A percentile compares a stretch with the other conserved stretches of the same genome.
Conservation (phyloP, 1,140 invertebrate genomes). For the Pygmarrhopalites habei region DNA sequence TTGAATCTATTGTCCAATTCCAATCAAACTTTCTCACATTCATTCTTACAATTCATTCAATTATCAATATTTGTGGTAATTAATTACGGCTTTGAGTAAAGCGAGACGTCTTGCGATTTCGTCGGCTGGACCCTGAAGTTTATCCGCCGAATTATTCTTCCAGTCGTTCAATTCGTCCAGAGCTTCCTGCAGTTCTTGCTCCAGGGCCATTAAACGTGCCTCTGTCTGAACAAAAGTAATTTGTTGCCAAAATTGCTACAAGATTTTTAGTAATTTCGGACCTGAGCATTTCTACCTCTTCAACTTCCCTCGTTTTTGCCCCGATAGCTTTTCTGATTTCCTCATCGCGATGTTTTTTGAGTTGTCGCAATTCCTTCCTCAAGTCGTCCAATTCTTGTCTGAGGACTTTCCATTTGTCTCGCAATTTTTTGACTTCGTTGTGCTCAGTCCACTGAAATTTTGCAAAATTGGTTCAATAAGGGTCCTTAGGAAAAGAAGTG, state of each 20-base stretch:
- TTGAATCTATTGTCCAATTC: conserved; percentile 24
- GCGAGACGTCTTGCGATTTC: conserved; percentile 28
- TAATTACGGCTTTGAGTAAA: conserved; percentile 13
- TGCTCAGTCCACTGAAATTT: conserved; percentile 38
- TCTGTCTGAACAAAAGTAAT: conserved; percentile 21
- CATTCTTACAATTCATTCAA: no score
- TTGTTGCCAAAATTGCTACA: background rate
- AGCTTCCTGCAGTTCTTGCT: conserved; percentile 21
- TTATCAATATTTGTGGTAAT: no score
- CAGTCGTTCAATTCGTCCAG: conserved; percentile 23
- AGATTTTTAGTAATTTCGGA: background rate
- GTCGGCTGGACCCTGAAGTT: conserved; percentile 22
- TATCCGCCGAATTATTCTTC: conserved; percentile 19
- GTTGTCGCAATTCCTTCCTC: conserved; percentile 20
- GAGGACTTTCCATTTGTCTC: conserved; percentile 23
- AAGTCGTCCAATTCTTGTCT: conserved; percentile 15
- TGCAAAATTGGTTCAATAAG: no score
- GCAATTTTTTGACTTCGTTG: conserved; percentile 21
- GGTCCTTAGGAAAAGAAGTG: no score
- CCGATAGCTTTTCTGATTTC: conserved; percentile 24
- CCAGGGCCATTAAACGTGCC: conserved; percentile 11
- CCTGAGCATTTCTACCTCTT: conserved; percentile 19
- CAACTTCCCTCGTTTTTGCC: conserved; percentile 25
- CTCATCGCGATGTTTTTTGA: conserved; percentile 26
- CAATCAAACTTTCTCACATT: no score